phyloP scores from a whole-genome alignment of 1,140 invertebrate species.

The Rhagoletis pomonella region DNA sequence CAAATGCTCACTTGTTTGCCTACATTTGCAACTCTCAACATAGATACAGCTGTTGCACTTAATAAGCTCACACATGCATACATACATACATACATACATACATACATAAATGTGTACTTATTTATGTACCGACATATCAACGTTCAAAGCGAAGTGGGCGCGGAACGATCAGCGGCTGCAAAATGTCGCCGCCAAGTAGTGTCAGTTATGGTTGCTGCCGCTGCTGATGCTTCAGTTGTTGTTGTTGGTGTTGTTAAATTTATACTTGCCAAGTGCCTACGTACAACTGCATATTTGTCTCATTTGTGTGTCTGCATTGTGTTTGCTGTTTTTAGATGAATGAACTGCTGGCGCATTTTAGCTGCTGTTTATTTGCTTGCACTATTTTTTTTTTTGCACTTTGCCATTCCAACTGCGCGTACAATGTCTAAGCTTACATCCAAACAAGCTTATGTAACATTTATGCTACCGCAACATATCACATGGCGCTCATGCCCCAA shows the following conservation, averaged over 20 bases:
- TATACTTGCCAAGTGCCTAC: constrained; percentile 26
- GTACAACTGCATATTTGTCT: background rate
- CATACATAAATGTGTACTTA: background rate
- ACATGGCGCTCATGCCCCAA: background rate
- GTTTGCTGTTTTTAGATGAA: constrained; percentile 26
- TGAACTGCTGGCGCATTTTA: background rate
- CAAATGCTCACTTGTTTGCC: constrained; percentile 35
- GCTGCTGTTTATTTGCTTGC: background rate
- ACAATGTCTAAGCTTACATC: background rate
- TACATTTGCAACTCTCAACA: background rate
- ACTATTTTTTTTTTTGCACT: background rate
- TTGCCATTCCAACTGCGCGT: background rate
- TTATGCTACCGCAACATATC: background rate
- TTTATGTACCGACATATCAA: background rate
- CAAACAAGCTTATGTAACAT: background rate
- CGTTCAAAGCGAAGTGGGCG: background rate
- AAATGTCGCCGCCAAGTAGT: background rate
- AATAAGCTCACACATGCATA: background rate
- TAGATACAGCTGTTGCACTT: constrained; percentile 4
- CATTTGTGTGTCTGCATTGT: background rate
- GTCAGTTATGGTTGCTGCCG: background rate
- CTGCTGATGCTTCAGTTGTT: background rate
- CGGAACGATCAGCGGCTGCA: background rate
- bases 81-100: background rate
- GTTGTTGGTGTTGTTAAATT: constrained; percentile 19